Evolutionary conservation across 30 jellyfish, hydroid and myxozoan species (phyloP), one percentile per base, ranked within the genome.

Genomic region (Turritopsis dohrnii): DNA sequence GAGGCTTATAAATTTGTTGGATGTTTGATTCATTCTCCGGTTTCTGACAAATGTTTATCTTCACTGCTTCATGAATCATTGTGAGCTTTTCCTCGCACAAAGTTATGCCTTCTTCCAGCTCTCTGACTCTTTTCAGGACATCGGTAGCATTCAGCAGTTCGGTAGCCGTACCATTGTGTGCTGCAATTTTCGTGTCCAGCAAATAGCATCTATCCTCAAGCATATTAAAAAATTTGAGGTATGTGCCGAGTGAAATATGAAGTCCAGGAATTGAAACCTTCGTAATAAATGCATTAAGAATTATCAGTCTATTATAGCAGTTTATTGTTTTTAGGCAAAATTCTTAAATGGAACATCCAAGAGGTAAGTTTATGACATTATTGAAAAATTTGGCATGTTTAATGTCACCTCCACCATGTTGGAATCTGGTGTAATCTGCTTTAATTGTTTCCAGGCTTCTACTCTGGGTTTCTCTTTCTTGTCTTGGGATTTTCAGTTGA

Each of bases 111-210:
- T 69, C 8, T 1, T 69, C 7, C 4, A 0, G 13, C 13, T 41
- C 60, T 41, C 13, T 13, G 9, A 41, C 30, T 0, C 30, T 0
- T 0, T 0, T 69, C 7, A 0, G 30, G 19, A 0, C 8, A 1
- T 0, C 8, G 0, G 0, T 0, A 69, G 0, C 0, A 0, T 0
- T 0, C 0, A 9, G 9, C 0, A 0, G 0, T n/a, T n/a, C n/a
- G 73, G 0, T 60, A 0, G 0, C 0, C 0, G 30, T 1, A 0
- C 1, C 8, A 1, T 0, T 69, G 8, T 0, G 0, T 0, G 77
- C 77, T 0, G 77, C 77, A 0, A 69, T 0, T 69, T 69, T 69
- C 0, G 30, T 1, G 77, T 69, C 23, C 1, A 69, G 0, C 28
- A 0, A 0, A 0, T 0, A 0, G 19, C 77, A 69, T 0, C 8